A percentile compares a stretch with the other conserved stretches of the same genome.
Evolutionary conservation across 2,113 vertebrate species (phyloP).

Genomic region (Caloenas nicobarica): DNA sequence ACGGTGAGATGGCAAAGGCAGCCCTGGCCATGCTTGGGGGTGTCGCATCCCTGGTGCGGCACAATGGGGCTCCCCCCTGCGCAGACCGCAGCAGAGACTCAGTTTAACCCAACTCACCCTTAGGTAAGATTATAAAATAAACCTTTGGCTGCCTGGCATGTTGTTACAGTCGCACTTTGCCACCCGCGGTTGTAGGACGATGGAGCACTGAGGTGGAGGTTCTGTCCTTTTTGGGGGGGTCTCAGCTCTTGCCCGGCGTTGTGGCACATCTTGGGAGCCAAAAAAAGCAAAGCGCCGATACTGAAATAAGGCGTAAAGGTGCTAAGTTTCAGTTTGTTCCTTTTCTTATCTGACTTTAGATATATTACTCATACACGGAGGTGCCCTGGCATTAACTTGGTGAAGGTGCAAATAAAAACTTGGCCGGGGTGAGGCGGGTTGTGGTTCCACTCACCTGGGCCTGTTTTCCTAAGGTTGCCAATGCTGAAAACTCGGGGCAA

Average conservation of each 20-base stretch:
- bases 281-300: too few relatives aligned
- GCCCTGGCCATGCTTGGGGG: too few relatives aligned
- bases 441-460: too few relatives aligned
- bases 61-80: background rate
- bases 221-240: too few relatives aligned
- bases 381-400: accelerated
- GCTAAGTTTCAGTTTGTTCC: background rate
- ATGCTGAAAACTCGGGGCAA: too few relatives aligned
- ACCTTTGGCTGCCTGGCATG: background rate
- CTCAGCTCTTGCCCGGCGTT: accelerated
- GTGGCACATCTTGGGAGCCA: too few relatives aligned
- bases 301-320: background rate
- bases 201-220: background rate
- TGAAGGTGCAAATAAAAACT: background rate
- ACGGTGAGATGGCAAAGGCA: background rate
- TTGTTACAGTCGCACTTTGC: accelerated
- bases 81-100: background rate
- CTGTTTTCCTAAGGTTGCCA: too few relatives aligned
- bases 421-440: background rate
- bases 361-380: accelerated
- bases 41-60: too few relatives aligned
- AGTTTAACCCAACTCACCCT: accelerated
- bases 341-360: background rate
- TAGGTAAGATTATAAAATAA: background rate
- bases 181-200: background rate